Evolutionary conservation across 2,888 invertebrate species (phyloP).

Genomic region (Acleris laterana): DNA sequence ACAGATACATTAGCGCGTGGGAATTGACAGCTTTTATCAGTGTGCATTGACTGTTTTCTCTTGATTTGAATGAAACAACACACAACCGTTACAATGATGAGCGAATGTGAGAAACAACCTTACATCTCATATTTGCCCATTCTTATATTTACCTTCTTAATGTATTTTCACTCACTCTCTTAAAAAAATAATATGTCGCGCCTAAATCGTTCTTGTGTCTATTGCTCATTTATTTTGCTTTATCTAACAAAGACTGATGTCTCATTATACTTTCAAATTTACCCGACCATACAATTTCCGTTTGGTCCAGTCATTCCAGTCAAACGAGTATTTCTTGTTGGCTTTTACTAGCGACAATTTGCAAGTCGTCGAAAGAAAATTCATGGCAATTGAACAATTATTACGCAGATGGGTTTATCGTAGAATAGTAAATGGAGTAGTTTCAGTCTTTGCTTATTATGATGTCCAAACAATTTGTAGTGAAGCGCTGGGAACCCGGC

Average conservation of each 20-base stretch:
- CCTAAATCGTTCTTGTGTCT: background rate
- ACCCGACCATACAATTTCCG: conserved; percentile 24
- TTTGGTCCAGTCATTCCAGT: conserved; percentile 34
- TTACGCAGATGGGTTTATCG: conserved; percentile 3
- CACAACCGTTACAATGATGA: conserved; percentile 14
- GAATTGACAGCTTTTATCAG: conserved; percentile 45
- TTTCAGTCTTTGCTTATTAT: conserved; percentile 44
- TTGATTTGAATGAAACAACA: conserved; percentile 34
- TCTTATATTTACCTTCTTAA: background rate
- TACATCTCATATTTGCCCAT: conserved; percentile 7
- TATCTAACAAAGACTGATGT: conserved; percentile 21
- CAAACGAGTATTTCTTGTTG: conserved; percentile 37
- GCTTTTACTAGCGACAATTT: conserved; percentile 36
- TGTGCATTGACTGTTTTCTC: conserved; percentile 36
- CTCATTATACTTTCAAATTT: conserved; percentile 32
- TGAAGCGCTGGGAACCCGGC: conserved; percentile 64
- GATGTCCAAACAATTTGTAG: conserved; percentile 61
- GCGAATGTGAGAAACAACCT: background rate
- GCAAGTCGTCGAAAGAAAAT: conserved; percentile 26
- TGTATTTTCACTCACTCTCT: background rate
- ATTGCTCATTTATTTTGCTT: conserved; percentile 4
- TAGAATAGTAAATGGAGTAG: conserved; percentile 27
- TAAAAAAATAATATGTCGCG: background rate
- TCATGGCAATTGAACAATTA: conserved; percentile 15
- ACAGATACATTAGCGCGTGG: conserved; percentile 46